phyloP scores from a whole-genome alignment of 1,140 invertebrate genomes.

The Anagrus nilaparvatae region DNA sequence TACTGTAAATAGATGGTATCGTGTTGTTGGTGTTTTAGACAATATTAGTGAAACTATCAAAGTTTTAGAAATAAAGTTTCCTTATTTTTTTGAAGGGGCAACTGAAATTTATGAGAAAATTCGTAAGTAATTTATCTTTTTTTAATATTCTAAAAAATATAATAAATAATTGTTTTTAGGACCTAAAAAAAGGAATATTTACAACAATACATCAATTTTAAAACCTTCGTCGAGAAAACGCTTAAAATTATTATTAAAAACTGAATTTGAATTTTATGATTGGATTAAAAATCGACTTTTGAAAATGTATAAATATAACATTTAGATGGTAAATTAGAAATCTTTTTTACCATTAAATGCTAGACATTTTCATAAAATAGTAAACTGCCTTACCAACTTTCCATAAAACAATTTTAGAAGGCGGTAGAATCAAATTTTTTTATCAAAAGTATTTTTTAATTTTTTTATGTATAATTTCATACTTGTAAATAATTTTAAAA shows the following conservation, averaged over 20 bases:
- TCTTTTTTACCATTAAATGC: too few species aligned
- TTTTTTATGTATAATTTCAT: too few species aligned
- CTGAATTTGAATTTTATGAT: constrained; percentile 53
- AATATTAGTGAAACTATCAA: constrained; percentile 50
- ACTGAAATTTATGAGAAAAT: constrained; percentile 43
- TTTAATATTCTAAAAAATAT: not conserved
- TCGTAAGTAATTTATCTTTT: constrained; percentile 37
- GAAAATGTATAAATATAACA: constrained; percentile 18
- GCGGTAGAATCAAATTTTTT: too few species aligned
- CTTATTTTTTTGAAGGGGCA: constrained; percentile 51
- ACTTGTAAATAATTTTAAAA: too few species aligned
- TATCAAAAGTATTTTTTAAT: too few species aligned
- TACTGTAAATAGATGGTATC: constrained; percentile 55
- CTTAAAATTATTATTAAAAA: constrained; percentile 37
- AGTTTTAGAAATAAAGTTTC: constrained; percentile 47
- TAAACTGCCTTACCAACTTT: too few species aligned
- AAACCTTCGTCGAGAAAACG: constrained; percentile 18
- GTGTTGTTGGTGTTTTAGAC: constrained; percentile 56
- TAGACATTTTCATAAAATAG: too few species aligned
- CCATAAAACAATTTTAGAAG: too few species aligned
- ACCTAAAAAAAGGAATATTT: constrained; percentile 15
- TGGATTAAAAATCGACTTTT: constrained; percentile 49
- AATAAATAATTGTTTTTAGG: constrained; percentile 18
- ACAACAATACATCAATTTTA: constrained; percentile 6
- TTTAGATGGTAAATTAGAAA: too few species aligned